These are phyloP conservation scores for Cotesia glomerata DNA, from an alignment of 1,140 invertebrate species.

Conservation along the genomic window DNA sequence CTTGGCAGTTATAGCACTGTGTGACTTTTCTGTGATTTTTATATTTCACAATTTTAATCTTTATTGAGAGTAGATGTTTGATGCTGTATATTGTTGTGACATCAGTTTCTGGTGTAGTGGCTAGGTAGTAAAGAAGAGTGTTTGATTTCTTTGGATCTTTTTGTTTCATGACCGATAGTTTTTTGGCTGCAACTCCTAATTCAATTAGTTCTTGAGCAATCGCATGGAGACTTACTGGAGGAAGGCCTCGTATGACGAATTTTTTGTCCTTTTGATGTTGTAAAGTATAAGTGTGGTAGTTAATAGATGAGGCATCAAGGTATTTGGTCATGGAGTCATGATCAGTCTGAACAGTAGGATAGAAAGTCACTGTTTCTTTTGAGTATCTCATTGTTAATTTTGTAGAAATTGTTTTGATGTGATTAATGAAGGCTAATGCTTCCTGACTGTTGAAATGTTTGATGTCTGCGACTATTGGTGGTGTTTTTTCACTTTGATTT, in stretches of 20 bases:
- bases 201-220: neutral
- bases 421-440: no score
- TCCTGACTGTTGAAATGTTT: no score
- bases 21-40: slow-evolving; percentile 29
- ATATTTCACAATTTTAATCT: neutral
- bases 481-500: no score
- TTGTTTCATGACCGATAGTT: neutral
- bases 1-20: slow-evolving; percentile 34
- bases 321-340: no score
- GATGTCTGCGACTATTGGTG: no score
- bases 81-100: neutral
- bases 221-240: neutral
- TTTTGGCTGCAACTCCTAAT: neutral
- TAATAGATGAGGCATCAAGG: no score
- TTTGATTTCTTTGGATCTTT: neutral
- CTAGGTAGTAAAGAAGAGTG: neutral
- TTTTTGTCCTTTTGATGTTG: slow-evolving; percentile 2
- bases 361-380: no score
- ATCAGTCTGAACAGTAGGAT: no score
- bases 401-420: no score
- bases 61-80: neutral
- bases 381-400: no score
- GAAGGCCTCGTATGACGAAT: slow-evolving; percentile 6
- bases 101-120: neutral
- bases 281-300: slow-evolving; percentile 1